phyloP scores from a whole-genome alignment of 2,113 vertebrate species.

The Gavialis gangeticus region DNA sequence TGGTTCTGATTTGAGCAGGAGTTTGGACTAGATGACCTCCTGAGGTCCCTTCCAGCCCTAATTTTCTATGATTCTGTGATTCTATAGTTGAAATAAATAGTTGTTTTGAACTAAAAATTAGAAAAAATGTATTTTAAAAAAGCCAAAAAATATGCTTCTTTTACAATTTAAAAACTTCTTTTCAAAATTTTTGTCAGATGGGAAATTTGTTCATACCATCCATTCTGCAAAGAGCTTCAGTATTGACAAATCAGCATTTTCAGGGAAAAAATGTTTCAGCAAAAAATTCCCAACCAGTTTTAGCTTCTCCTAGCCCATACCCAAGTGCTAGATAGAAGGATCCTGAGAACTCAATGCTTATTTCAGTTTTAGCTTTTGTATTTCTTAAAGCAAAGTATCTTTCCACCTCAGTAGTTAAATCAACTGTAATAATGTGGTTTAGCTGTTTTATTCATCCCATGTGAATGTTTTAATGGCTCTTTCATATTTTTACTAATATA shows the following conservation, averaged over 20 bases:
- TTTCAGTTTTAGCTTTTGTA: not conserved
- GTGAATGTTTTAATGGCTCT: constrained; percentile 4
- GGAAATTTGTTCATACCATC: not conserved
- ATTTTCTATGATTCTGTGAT: no score
- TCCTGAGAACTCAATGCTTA: not conserved
- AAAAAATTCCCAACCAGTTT: not conserved
- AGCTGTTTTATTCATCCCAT: not conserved
- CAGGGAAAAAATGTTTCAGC: not conserved
- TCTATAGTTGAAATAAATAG: no score
- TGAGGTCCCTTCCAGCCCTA: no score
- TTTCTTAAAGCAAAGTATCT: not conserved
- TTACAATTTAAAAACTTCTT: not conserved
- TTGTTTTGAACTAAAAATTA: not conserved
- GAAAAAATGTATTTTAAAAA: not conserved
- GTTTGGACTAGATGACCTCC: no score
- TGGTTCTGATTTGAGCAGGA: no score
- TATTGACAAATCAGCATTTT: not conserved
- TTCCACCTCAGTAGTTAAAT: not conserved
- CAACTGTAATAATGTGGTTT: not conserved
- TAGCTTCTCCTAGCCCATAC: not conserved
- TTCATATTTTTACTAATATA: not conserved
- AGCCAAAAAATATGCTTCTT: not conserved
- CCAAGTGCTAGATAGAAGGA: not conserved
- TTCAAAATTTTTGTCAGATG: not conserved
- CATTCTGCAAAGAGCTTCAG: not conserved